phyloP scores from a whole-genome alignment of 1,140 invertebrate species.

The Drosophila arizonae region DNA sequence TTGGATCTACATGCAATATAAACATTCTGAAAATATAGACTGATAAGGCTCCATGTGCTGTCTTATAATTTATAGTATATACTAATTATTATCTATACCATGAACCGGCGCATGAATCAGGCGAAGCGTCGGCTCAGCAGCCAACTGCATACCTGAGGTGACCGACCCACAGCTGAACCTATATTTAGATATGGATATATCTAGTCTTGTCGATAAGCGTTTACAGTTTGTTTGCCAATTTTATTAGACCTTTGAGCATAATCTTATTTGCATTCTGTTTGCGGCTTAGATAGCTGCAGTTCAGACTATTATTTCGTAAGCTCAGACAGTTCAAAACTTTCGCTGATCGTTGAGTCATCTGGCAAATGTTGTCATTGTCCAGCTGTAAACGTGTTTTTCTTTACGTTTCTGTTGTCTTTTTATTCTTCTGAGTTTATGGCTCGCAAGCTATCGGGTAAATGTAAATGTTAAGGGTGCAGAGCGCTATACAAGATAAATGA shows the following conservation, averaged over 20 bases:
- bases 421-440: background rate
- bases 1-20: background rate
- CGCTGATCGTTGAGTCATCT: conserved; percentile 8
- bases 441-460: conserved; percentile 16
- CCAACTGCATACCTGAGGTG: conserved; percentile 5
- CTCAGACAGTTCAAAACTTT: background rate
- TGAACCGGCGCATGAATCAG: conserved; percentile 31
- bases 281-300: background rate
- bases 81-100: conserved; percentile 34
- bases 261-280: background rate
- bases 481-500: background rate
- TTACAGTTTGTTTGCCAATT: background rate
- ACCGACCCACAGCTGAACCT: background rate
- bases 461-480: conserved; percentile 4
- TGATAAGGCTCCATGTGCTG: conserved; percentile 16
- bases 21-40: background rate
- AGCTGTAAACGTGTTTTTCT: conserved; percentile 3
- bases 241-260: background rate
- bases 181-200: background rate
- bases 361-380: conserved; percentile 6
- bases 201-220: background rate
- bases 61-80: background rate
- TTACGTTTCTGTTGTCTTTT: background rate
- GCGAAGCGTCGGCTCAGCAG: background rate
- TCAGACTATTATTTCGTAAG: background rate